These are phyloP conservation scores for Cheirogaleus major DNA, from an alignment of 2,797 vertebrate species.

Conservation along the genomic window DNA sequence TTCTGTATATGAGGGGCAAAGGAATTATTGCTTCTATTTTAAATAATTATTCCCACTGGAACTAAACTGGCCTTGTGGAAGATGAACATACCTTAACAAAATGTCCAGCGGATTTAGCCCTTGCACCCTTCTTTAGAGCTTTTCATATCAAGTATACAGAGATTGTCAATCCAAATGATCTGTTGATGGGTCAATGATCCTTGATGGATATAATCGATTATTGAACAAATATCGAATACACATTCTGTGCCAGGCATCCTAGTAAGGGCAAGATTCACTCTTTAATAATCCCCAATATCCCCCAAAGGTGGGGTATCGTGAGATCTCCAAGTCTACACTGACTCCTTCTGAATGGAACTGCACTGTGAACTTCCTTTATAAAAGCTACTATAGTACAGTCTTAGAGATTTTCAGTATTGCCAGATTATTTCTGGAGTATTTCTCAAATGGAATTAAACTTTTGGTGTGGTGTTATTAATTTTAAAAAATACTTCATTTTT, in stretches of 20 bases:
- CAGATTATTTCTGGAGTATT: not conserved
- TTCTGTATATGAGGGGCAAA: not conserved
- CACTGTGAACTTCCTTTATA: not conserved
- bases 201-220: not conserved
- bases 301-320: not conserved
- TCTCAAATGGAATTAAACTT: slow-evolving; percentile 5
- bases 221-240: not conserved
- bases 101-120: not conserved
- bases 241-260: not conserved
- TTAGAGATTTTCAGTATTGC: not conserved
- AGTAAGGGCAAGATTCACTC: not conserved
- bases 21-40: not conserved
- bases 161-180: not conserved
- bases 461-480: not conserved
- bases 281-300: not conserved
- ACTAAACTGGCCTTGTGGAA: not conserved
- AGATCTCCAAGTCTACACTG: not conserved
- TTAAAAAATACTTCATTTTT: not conserved
- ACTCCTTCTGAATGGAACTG: not conserved
- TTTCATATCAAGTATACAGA: not conserved
- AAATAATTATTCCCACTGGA: not conserved
- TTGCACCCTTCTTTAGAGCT: not conserved
- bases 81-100: not conserved
- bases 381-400: not conserved
- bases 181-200: not conserved